A percentile compares a stretch with the other conserved stretches of the same genome.
These are phyloP conservation scores for Aquatica leii DNA, from an alignment of 2,888 invertebrate genomes.

Conservation along the genomic window DNA sequence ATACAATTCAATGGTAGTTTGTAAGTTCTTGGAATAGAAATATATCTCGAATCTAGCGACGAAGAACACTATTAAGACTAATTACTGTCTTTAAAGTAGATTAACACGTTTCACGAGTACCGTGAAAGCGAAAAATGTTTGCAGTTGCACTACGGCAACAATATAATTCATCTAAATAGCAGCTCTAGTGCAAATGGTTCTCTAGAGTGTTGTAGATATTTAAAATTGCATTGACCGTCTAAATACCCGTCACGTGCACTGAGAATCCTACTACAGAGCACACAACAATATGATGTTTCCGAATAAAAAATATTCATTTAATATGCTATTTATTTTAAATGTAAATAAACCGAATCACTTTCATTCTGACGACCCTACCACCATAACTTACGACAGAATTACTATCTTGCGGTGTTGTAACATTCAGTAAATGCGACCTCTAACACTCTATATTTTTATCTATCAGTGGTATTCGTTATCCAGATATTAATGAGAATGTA, in stretches of 20 bases:
- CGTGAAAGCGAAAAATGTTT: constrained; percentile 7
- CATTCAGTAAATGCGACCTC: constrained; percentile 20
- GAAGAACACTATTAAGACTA: neutral
- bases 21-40: neutral
- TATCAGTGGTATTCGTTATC: constrained; percentile 21
- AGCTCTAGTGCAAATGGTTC: constrained; percentile 26
- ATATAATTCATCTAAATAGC: constrained; percentile 31
- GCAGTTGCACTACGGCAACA: constrained; percentile 5
- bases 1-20: neutral
- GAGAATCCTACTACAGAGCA: no score
- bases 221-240: constrained; percentile 33
- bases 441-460: constrained; percentile 23
- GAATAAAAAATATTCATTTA: no score
- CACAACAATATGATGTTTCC: no score
- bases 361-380: neutral
- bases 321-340: neutral
- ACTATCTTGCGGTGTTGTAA: constrained; percentile 17
- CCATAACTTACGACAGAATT: constrained; percentile 5
- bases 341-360: neutral
- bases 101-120: neutral
- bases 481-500: constrained; percentile 22
- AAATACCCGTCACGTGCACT: neutral
- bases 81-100: constrained; percentile 18
- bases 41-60: neutral
- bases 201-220: constrained; percentile 29